Conservation (phyloP, 1,140 invertebrate species). For the Sitodiplosis mosellana region DNA sequence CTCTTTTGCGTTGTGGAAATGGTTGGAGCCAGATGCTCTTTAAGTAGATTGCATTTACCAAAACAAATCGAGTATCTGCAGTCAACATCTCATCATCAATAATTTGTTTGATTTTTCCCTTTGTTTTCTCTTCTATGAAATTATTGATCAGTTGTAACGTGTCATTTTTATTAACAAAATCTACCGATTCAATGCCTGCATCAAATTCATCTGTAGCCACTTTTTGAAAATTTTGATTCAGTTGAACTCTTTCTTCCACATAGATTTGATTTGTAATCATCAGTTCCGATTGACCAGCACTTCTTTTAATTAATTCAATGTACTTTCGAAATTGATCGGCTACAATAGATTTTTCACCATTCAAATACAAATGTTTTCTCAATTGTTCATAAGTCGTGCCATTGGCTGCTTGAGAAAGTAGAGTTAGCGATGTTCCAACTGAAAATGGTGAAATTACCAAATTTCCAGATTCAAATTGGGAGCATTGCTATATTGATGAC, state of each 20-base stretch:
- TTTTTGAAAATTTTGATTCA: neutral
- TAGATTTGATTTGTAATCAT: conserved; percentile 14
- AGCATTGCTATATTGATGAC: neutral
- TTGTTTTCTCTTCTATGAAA: conserved; percentile 42
- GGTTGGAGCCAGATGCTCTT: conserved; percentile 45
- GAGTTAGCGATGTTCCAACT: neutral
- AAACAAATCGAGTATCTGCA: conserved; percentile 28
- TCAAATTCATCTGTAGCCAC: conserved; percentile 12
- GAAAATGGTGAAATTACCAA: neutral
- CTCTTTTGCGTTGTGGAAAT: conserved; percentile 26
- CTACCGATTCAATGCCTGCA: conserved; percentile 27
- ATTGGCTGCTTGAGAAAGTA: neutral
- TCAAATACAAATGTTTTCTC: neutral
- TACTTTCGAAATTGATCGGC: neutral
- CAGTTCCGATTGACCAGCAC: neutral
- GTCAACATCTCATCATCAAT: conserved; percentile 26
- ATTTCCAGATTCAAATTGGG: neutral
- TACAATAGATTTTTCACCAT: neutral
- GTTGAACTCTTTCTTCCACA: neutral
- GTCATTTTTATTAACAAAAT: conserved; percentile 28
- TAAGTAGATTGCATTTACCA: conserved; percentile 52
- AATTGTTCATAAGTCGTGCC: neutral
- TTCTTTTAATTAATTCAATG: neutral
- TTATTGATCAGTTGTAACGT: conserved; percentile 37
- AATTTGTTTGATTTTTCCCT: conserved; percentile 40